Evolutionary conservation across 2,113 vertebrate species (phyloP), one percentile per base, ranked within the genome.

Genomic region (Romanogobio albipinnatus): DNA sequence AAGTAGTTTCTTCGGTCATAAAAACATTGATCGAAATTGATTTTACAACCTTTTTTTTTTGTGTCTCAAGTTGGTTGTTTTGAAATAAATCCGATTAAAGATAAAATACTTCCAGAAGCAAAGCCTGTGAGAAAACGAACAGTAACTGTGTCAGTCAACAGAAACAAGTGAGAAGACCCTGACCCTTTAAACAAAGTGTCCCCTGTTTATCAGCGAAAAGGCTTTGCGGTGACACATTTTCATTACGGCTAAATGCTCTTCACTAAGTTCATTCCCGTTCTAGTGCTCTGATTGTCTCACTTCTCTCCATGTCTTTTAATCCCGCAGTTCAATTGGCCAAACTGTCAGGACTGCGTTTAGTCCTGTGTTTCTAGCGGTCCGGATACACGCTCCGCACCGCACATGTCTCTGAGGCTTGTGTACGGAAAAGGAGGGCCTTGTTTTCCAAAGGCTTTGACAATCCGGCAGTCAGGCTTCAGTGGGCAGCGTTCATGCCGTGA

Each of bases 391-490:
- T 53, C n/a, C 26, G 53, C 73, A 17, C 76, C 36, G 45, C 1
- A 5, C 26, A 15, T 24, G 4, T 68, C 83, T 70, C 47, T 0
- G 15, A 26, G 58, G 43, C 78, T 74, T 68, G 22, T 76, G 79
- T 78, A 79, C 26, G 62, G 45, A 75, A 68, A 19, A 75, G 68
- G 14, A 3, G 13, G 33, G 36, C 64, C 83, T 83, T 85, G 76
- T 85, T 86, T 88, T 81, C 61, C 81, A 58, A 26, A 82, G 6
- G 51, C 33, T 85, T 86, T 76, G 74, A 85, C 80, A 84, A 86
- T 87, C 87, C 80, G 47, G 83, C 80, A 75, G 84, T 80, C 86
- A 86, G 80, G 87, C 84, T 84, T 86, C 74, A 74, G 80, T 85
- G 70, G 70, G 59, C 73, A 70, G 58, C 39, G n/a, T 47, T 84